Base-by-base conservation (phyloP, 2,888 invertebrate genomes). In the Trichogramma dendrolimi region DNA sequence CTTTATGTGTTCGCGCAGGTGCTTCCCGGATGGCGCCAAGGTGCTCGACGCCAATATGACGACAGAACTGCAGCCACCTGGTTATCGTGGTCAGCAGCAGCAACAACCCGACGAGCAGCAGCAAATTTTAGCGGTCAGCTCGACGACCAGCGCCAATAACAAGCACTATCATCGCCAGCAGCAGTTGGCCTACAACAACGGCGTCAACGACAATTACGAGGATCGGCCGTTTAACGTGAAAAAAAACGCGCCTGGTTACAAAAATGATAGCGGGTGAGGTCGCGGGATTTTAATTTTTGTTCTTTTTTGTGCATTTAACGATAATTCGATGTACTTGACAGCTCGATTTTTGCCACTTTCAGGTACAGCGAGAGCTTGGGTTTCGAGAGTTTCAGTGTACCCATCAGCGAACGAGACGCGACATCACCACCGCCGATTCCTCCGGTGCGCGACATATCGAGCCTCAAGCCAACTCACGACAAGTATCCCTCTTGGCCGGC, bases 401-500 rank as follows among this genome's bases (percentile, higher is more conserved):
- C 77, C 46, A 73, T 77, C 71, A 74, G 73, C 71, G 75, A 77
- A 60, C 76, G 82, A 71, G 80, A 83, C 77, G 81, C 80, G 67
- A 80, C 81, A 53, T 83, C 83, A 55, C 83, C 83, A 68, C 83
- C 84, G 40, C 83, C 84, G 49, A 82, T 83, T 65, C 84, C 87
- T 43, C 87, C 88, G 50, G 85, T 86, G 54, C 81, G 88, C 69
- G 87, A 88, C 78, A 83, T 86, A 41, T 85, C 87, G 65, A 86
- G 85, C 72, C 83, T 88, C 75, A 86, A 86, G 75, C 85, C 87
- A 63, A 87, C 86, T 64, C 88, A 89, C 81, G 89, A 88, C 77
- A 89, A 88, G 75, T 88, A 86, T 74, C 88, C 89, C 2, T 88
- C 88, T 64, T 89, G 88, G 88, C 88, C 89, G 11, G 87, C 84